Conservation (phyloP, 2,888 invertebrate genomes). For the Balanococcus diminutus region DNA sequence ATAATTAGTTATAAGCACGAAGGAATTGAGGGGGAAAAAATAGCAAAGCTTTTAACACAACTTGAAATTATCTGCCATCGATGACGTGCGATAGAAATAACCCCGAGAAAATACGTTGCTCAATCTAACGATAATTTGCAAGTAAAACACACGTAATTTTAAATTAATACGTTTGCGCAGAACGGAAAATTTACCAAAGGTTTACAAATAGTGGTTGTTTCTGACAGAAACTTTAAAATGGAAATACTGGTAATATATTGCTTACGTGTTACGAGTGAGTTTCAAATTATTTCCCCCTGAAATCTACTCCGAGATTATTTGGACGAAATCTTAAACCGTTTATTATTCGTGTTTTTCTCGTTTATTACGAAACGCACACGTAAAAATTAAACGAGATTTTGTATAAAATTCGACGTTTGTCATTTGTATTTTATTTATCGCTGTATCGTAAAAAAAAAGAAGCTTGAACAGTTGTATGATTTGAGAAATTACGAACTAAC, state of each 20-base stretch:
- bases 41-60: too few relatives aligned
- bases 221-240: neutral
- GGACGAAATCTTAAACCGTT: neutral
- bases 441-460: too few relatives aligned
- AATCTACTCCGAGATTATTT: neutral
- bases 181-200: neutral
- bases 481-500: neutral
- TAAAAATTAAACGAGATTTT: neutral
- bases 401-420: neutral
- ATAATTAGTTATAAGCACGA: too few relatives aligned
- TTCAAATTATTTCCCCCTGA: neutral
- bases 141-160: neutral
- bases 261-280: neutral
- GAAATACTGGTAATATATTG: neutral
- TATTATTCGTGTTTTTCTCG: neutral
- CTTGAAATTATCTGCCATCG: neutral
- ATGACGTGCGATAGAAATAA: neutral
- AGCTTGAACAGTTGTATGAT: too few relatives aligned
- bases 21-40: too few relatives aligned
- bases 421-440: neutral
- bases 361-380: neutral
- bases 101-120: neutral
- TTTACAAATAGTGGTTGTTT: conserved; percentile 5
- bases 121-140: neutral
- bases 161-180: conserved; percentile 1